Evolutionary conservation across 2,888 invertebrate species (phyloP), one percentile per base, ranked within the genome.

Genomic region (Drosophila heteroneura): DNA sequence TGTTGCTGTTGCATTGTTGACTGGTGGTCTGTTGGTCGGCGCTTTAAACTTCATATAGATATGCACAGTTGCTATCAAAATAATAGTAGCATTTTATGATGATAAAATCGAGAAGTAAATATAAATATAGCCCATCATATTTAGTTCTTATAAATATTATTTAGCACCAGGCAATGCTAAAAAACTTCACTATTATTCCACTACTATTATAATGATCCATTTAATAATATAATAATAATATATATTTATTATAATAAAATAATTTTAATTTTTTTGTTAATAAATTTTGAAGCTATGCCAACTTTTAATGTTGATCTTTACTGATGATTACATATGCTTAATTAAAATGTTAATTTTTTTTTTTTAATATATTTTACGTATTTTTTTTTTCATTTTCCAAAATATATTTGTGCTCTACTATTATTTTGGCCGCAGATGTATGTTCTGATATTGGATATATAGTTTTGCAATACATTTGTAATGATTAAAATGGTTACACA

Each of bases 391-490:
- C 5, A n/a, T 33, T n/a, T 33, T 12, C 3, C n/a, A n/a, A 44
- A 44, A 22, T 16, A 7, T 16, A 16, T 26, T 47, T 47, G 47
- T 26, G n/a, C 41, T n/a, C 5, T 41, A n/a, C n/a, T 5, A 41
- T 41, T 12, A 41, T 41, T n/a, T 44, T 44, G n/a, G n/a, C 12
- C n/a, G n/a, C n/a, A 44, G 41, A 12, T 44, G 49, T 22, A 22
- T 30, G 30, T 32, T 44, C 44, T 47, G 44, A 14, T 33, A 19
- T 47, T 35, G 30, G 30, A 44, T 37, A 66, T 56, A 10, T 47
- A 37, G n/a, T 54, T 67, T 37, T 54, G 16, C 32, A 54, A 67
- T 37, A 7, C 32, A 22, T 67, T 35, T 54, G n/a, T n/a, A 54
- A 33, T 26, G 14, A 47, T 54, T 5, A 47, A 47, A 66, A 53